Evolutionary conservation across 2,113 vertebrate species (phyloP).

Genomic region (Antigone vipio): DNA sequence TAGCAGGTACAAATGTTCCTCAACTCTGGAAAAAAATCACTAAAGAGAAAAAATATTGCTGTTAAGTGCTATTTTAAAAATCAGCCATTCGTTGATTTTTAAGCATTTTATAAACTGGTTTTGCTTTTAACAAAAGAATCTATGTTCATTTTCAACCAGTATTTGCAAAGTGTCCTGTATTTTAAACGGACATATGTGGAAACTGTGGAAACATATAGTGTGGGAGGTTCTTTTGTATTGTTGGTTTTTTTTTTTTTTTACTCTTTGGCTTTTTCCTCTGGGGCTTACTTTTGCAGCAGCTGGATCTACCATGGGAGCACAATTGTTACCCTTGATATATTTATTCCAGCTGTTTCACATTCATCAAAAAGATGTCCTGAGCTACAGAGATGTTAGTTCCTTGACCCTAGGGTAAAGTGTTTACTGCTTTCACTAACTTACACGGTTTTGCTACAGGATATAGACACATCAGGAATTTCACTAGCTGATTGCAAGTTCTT

Average conservation of each 20-base stretch:
- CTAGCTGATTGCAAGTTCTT: background rate
- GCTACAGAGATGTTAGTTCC: background rate
- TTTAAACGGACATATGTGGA: background rate
- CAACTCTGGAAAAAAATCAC: background rate
- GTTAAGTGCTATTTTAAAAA: background rate
- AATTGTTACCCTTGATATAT: slow-evolving; percentile 39
- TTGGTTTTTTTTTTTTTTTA: background rate
- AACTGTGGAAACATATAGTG: background rate
- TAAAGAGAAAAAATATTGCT: background rate
- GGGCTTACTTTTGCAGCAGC: slow-evolving; percentile 41
- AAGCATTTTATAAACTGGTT: background rate
- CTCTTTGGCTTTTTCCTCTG: background rate
- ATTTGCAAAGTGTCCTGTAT: background rate
- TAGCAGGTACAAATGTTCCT: fast-evolving
- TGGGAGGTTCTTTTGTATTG: background rate
- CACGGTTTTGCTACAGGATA: background rate
- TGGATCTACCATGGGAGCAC: slow-evolving; percentile 23
- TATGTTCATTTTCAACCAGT: background rate
- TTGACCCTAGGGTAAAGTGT: background rate
- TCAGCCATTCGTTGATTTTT: background rate
- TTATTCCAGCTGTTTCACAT: slow-evolving; percentile 69
- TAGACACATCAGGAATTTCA: background rate
- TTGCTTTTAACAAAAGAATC: background rate
- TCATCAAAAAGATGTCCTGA: slow-evolving; percentile 38
- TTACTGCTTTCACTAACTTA: background rate